phyloP scores from a whole-genome alignment of 1,140 invertebrate genomes.

The Ips typographus region DNA sequence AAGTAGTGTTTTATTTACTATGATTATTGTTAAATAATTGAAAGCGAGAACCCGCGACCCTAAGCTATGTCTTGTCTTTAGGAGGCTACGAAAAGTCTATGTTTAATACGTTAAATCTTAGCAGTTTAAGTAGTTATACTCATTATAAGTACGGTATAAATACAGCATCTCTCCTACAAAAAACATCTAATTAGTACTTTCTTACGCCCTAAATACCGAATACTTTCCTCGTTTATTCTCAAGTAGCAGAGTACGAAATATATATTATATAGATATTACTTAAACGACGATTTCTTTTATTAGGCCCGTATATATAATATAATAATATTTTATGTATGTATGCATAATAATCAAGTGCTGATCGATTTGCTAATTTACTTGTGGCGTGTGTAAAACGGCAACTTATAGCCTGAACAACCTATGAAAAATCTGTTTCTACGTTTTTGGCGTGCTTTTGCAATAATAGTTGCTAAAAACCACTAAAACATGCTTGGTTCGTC shows the following conservation, averaged over 20 bases:
- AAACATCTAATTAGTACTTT: constrained; percentile 44
- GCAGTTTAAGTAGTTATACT: constrained; percentile 49
- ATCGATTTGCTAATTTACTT: too few species aligned
- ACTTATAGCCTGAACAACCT: too few species aligned
- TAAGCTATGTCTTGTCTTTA: constrained; percentile 49
- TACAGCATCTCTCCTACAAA: constrained; percentile 49
- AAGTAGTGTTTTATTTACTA: not conserved
- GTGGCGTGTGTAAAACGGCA: too few species aligned
- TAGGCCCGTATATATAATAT: constrained; percentile 55
- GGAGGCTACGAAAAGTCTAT: constrained; percentile 51
- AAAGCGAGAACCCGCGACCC: constrained; percentile 49
- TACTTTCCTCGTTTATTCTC: constrained; percentile 37
- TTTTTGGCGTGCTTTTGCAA: too few species aligned
- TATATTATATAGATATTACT: constrained; percentile 52
- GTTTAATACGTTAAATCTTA: constrained; percentile 43
- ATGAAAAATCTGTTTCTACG: too few species aligned
- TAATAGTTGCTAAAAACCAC: too few species aligned
- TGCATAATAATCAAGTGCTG: too few species aligned
- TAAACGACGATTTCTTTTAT: constrained; percentile 47
- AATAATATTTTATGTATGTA: too few species aligned
- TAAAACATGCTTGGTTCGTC: too few species aligned
- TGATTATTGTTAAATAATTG: constrained; percentile 10
- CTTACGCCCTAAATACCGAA: constrained; percentile 6
- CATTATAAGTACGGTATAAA: constrained; percentile 45
- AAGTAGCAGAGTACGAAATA: constrained; percentile 42